Evolutionary conservation across 2,888 invertebrate genomes (phyloP).

Genomic region (Steinernema carpocapsae): DNA sequence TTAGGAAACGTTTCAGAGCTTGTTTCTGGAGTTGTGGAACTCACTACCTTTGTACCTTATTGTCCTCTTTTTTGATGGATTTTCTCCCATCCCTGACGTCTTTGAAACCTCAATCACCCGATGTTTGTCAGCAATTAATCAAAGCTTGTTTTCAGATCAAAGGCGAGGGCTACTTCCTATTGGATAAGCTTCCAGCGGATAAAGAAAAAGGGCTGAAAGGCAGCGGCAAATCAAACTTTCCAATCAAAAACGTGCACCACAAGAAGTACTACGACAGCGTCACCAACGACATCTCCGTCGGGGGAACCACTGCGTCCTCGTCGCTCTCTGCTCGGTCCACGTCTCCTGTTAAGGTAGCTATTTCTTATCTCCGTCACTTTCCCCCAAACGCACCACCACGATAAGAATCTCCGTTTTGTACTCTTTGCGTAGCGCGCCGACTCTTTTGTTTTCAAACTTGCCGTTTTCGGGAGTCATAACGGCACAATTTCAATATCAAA

Average conservation of each 20-base stretch:
- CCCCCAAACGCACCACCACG: too few species aligned
- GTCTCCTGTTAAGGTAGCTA: constrained; percentile 14
- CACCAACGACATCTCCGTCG: not conserved
- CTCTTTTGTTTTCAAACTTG: not conserved
- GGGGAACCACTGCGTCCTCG: constrained; percentile 10
- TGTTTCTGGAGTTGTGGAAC: too few species aligned
- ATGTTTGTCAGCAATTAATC: too few species aligned
- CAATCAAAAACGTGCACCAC: not conserved
- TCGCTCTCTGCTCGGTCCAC: constrained; percentile 18
- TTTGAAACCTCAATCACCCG: too few species aligned
- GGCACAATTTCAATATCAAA: too few species aligned
- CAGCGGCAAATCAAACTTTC: not conserved
- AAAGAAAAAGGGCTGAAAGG: too few species aligned
- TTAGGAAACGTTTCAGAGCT: too few species aligned
- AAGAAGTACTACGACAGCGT: constrained; percentile 11
- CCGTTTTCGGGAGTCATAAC: too few species aligned
- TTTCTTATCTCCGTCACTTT: not conserved
- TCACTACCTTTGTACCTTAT: too few species aligned
- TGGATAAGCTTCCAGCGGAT: too few species aligned
- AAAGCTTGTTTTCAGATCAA: not conserved
- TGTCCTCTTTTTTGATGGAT: too few species aligned
- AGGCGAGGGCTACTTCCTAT: constrained; percentile 16
- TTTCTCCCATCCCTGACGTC: too few species aligned
- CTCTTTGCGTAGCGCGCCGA: not conserved
- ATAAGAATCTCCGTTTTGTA: not conserved